A percentile compares a stretch with the other conserved stretches of the same genome.
Conservation (phyloP, 2,113 vertebrate genomes). For the Prochilodus magdalenae region DNA sequence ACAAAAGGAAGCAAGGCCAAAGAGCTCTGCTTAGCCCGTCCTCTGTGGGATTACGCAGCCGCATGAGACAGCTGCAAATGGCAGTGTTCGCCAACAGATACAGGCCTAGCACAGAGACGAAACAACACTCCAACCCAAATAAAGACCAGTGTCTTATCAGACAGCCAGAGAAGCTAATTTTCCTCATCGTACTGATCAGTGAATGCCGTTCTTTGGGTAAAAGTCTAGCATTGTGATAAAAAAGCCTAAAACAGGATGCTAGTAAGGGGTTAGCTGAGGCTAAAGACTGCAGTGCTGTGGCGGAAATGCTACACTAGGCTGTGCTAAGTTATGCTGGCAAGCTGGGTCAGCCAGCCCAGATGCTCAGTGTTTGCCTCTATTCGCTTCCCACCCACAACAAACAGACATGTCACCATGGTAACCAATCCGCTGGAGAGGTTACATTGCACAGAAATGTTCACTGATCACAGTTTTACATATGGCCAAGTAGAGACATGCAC, state of each 20-base stretch:
- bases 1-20: conserved; percentile 1
- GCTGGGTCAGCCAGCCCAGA: conserved; percentile 37
- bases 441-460: conserved; percentile 17
- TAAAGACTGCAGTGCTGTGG: neutral
- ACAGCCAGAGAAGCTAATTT: neutral
- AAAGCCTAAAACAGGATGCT: neutral
- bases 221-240: neutral
- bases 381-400: conserved; percentile 54
- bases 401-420: conserved; percentile 41
- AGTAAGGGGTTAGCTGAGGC: neutral
- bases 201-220: neutral
- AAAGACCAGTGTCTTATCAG: neutral
- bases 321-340: conserved; percentile 18
- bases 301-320: neutral
- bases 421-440: conserved; percentile 41
- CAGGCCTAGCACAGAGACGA: neutral
- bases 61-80: conserved; percentile 19
- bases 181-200: neutral
- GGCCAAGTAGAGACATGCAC: conserved; percentile 17
- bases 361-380: conserved; percentile 44
- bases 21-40: neutral
- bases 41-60: neutral
- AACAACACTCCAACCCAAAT: neutral
- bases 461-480: conserved; percentile 35
- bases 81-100: conserved; percentile 2